Evolutionary conservation across 2,113 vertebrate species (phyloP).

Genomic region (Dicrurus megarhynchus): DNA sequence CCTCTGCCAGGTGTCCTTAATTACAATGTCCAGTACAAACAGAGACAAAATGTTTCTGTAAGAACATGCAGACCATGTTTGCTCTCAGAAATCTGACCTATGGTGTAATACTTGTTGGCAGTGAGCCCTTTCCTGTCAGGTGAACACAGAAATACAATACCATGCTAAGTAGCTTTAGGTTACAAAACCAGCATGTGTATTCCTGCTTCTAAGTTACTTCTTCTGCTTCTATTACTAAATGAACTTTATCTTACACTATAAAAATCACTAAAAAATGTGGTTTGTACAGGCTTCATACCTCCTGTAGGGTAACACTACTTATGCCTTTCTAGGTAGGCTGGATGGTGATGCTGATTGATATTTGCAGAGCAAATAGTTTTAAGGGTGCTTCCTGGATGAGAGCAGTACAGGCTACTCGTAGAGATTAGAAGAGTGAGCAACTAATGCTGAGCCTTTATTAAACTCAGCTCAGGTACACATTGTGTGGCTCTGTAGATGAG

Average conservation of each 20-base stretch:
- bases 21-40: not conserved
- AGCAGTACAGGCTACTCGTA: not conserved
- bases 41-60: not conserved
- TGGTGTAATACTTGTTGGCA: not conserved
- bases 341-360: not conserved
- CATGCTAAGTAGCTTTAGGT: not conserved
- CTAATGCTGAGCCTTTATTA: not conserved
- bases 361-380: not conserved
- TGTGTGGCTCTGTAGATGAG: not conserved
- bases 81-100: not conserved
- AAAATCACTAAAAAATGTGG: accelerated
- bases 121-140: slow-evolving; percentile 3
- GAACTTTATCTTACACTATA: not conserved
- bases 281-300: not conserved
- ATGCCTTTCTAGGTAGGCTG: not conserved
- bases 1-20: not conserved
- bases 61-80: not conserved
- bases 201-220: not conserved
- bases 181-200: not conserved
- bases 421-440: not conserved
- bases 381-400: not conserved
- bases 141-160: not conserved
- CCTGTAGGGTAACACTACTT: not conserved
- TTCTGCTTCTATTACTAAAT: not conserved
- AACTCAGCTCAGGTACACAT: not conserved